Evolutionary conservation across 2,113 vertebrate genomes (phyloP), one percentile per base, ranked within the genome.

Genomic region (Theropithecus gelada): DNA sequence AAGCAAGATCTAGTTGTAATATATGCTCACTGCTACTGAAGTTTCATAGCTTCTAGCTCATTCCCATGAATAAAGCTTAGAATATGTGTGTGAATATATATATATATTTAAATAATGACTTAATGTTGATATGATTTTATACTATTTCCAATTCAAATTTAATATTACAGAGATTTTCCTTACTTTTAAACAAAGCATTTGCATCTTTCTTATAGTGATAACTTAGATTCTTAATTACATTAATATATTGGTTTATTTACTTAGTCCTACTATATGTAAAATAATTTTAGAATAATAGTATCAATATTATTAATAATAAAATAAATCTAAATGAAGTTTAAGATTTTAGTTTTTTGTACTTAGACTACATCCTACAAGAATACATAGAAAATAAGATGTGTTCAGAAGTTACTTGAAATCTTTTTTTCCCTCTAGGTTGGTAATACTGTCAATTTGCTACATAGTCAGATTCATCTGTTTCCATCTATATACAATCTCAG

Each of bases 141-240:
- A 45, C n/a, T 48, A 80, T 89, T 94, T 95, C 38, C 32, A 81
- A 70, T 57, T 91, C 35, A 81, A 86, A 86, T 85, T 81, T 61
- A 73, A 86, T 11, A 93, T 50, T 72, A 68, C 11, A 75, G 40
- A 83, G 35, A 80, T 64, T 84, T 96, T 66, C 18, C 16, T 66
- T 52, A 40, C 14, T 48, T 32, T 75, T 32, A 23, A 64, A 32
- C 61, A 78, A 73, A 90, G 7, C 82, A 82, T 72, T 64, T 95
- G 14, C 3, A 22, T 93, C 78, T 93, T 8, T 35, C 30, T 84
- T 64, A 45, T 1, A 76, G 40, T 90, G 83, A 86, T 79, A 84
- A 83, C 10, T 66, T 78, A n/a, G 23, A 23, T 70, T n/a, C 17
- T 50, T 78, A 66, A 83, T 78, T 61, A 82, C 0, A 90, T 70